Conservation (phyloP, 2,888 invertebrate species). For the Euplagia quadripunctaria region DNA sequence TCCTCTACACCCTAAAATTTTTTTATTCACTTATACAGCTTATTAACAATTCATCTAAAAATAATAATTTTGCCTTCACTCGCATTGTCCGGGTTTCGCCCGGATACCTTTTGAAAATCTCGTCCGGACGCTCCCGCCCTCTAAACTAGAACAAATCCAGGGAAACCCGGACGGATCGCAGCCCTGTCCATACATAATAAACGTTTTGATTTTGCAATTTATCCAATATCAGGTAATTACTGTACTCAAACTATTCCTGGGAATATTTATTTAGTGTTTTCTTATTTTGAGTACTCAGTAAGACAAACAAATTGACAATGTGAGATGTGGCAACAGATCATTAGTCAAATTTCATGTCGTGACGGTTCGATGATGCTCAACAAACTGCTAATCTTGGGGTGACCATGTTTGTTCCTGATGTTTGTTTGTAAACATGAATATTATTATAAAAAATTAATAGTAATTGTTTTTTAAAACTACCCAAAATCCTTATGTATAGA, state of each 20-base stretch:
- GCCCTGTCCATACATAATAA: too few relatives aligned
- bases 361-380: constrained; percentile 38
- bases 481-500: not conserved
- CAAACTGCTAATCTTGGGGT: constrained; percentile 37
- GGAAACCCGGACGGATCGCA: too few relatives aligned
- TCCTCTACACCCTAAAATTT: too few relatives aligned
- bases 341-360: constrained; percentile 40
- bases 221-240: not conserved
- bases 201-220: too few relatives aligned
- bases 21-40: too few relatives aligned
- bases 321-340: constrained; percentile 41
- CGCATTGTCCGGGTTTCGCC: too few relatives aligned
- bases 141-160: too few relatives aligned
- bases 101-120: too few relatives aligned
- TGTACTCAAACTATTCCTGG: not conserved
- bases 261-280: not conserved
- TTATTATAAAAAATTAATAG: not conserved
- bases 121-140: too few relatives aligned
- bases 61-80: too few relatives aligned
- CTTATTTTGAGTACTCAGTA: not conserved
- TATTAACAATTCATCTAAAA: too few relatives aligned
- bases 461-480: not conserved
- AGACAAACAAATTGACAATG: not conserved
- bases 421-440: not conserved
- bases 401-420: constrained; percentile 12